Percentiles rank a stretch among this genome's conserved stretches.
Conservation (phyloP, 37 sponge, comb jelly and placozoan species). For the Haliclona indistincta region DNA sequence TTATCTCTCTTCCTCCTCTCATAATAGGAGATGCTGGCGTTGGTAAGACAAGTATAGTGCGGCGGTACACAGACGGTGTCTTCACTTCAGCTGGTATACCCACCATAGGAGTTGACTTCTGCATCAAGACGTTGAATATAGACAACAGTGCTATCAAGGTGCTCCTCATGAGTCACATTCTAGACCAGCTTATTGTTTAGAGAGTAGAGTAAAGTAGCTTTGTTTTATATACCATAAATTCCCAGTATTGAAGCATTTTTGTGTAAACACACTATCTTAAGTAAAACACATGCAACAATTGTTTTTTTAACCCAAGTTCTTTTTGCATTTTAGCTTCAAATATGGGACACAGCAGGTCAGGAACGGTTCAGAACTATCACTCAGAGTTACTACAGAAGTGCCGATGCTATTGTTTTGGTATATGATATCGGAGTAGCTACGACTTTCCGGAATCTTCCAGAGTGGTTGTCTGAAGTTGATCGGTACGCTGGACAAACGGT, state of each 20-base stretch:
- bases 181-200: no score
- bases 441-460: constrained; percentile 74
- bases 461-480: constrained; percentile 87
- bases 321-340: constrained; percentile 72
- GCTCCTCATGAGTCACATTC: no score
- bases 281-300: not conserved
- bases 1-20: not conserved
- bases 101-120: constrained; percentile 91
- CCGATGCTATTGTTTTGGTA: constrained; percentile 90
- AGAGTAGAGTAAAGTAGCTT: no score
- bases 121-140: constrained; percentile 84
- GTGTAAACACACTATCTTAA: not conserved
- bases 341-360: constrained; percentile 97
- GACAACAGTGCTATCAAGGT: constrained; percentile 83
- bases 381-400: constrained; percentile 93
- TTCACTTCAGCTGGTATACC: constrained; percentile 76
- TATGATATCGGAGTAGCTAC: constrained; percentile 74
- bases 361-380: constrained; percentile 92
- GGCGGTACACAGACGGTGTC: constrained; percentile 73
- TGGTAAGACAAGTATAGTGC: constrained; percentile 72
- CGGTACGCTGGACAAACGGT: constrained; percentile 76
- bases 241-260: not conserved
- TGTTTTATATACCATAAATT: no score
- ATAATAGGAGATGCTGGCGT: constrained; percentile 73
- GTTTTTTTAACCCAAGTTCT: not conserved